Evolutionary conservation across 2,797 vertebrate species (phyloP), one percentile per base, ranked within the genome.

Genomic region (Aulostomus chinensis): DNA sequence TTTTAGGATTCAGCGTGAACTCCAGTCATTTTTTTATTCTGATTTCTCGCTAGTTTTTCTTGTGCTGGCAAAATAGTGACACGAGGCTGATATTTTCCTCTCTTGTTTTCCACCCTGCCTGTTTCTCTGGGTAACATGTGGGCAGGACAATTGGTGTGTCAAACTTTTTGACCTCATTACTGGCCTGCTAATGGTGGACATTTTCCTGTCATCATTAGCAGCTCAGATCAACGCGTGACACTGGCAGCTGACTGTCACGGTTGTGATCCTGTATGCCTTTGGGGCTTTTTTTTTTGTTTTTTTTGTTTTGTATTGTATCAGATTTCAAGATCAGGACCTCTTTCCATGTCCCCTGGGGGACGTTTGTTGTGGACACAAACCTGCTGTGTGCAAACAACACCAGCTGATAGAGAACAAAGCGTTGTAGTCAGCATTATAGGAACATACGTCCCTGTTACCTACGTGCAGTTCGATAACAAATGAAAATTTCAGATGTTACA

Each of bases 291-390:
- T 28, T 5, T 16, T 28, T 12, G n/a, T 17, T 29, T 29, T 42
- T 24, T 24, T 8, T 24, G 4, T 24, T 4, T 8, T 4, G 4
- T 24, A 28, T 21, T 24, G 10, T 33, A 17, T 78, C 61, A 45
- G 34, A 32, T 73, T 61, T 61, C 64, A 55, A 7, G 38, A 54
- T 36, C 39, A 52, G 29, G 41, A 30, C 29, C 24, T 62, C 11
- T 35, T 37, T 57, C 30, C 24, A 9, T 25, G 9, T 43, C 28
- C 20, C 22, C 35, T 4, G 10, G 0, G 18, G 15, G 30, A 56
- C 0, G 60, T 63, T 72, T 67, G 37, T 61, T 60, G 32, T 72
- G 54, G 17, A 71, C 33, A 78, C 56, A 68, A 58, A 43, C 29
- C 4, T 29, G 49, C 30, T 47, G 28, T 18, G 30, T 45, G 40